Evolutionary conservation across 1,140 invertebrate genomes (phyloP).

Genomic region (Pteromalus puparum): DNA sequence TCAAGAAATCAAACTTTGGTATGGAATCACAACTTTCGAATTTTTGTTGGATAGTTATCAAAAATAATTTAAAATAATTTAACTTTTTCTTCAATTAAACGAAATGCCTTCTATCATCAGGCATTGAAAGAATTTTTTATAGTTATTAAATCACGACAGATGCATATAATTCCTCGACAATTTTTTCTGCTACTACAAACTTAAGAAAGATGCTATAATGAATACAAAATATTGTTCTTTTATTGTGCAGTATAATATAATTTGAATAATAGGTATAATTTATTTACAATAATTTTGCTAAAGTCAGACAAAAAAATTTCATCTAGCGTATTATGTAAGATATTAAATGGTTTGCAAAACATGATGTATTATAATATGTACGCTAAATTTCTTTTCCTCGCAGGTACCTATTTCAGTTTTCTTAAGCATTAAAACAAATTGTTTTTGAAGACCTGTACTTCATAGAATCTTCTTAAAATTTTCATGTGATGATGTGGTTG

Average conservation of each 20-base stretch:
- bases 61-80: too few species aligned
- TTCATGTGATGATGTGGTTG: neutral
- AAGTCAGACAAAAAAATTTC: neutral
- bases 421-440: neutral
- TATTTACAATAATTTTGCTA: conserved; percentile 1
- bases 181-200: neutral
- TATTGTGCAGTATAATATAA: neutral
- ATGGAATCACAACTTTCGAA: too few species aligned
- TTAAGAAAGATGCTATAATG: neutral
- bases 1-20: too few species aligned
- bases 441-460: neutral
- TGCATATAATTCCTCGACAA: neutral
- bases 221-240: neutral
- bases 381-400: neutral
- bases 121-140: too few species aligned
- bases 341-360: neutral
- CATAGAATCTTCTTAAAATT: neutral
- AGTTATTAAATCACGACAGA: too few species aligned
- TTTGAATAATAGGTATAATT: neutral
- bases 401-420: neutral
- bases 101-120: too few species aligned
- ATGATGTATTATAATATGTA: neutral
- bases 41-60: too few species aligned
- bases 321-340: neutral
- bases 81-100: too few species aligned